Conservation (phyloP, 2,113 vertebrate genomes). For the Hippoglossus stenolepis region DNA sequence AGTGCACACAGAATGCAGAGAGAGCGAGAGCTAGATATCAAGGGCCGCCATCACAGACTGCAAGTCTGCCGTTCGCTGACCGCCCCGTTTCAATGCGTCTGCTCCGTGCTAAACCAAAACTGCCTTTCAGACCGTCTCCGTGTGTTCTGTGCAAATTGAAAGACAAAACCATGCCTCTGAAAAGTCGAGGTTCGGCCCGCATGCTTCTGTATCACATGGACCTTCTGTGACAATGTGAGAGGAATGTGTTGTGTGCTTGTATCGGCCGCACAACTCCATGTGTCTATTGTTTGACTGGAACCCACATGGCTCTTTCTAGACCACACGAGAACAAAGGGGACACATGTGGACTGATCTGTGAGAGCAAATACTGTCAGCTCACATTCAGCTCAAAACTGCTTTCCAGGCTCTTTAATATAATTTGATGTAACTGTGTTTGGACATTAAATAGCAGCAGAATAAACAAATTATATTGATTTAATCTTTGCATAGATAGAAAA, state of each 20-base stretch:
- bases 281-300: slow-evolving; percentile 35
- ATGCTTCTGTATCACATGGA: background rate
- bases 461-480: background rate
- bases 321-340: slow-evolving; percentile 44
- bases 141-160: background rate
- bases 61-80: slow-evolving; percentile 9
- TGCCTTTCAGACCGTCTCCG: background rate
- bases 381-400: background rate
- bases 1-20: slow-evolving; percentile 67
- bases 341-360: slow-evolving; percentile 31
- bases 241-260: slow-evolving; percentile 8
- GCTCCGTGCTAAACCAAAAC: background rate
- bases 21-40: slow-evolving; percentile 24
- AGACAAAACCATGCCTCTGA: slow-evolving; percentile 1
- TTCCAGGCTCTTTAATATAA: background rate
- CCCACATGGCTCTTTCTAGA: slow-evolving; percentile 41
- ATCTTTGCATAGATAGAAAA: too few relatives aligned
- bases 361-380: background rate
- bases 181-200: background rate
- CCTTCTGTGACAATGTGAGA: background rate
- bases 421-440: background rate
- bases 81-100: slow-evolving; percentile 4
- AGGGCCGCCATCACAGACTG: slow-evolving; percentile 26
- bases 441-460: background rate
- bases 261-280: background rate